Conservation (phyloP, 1,140 invertebrate genomes). For the Anoplophora glabripennis region DNA sequence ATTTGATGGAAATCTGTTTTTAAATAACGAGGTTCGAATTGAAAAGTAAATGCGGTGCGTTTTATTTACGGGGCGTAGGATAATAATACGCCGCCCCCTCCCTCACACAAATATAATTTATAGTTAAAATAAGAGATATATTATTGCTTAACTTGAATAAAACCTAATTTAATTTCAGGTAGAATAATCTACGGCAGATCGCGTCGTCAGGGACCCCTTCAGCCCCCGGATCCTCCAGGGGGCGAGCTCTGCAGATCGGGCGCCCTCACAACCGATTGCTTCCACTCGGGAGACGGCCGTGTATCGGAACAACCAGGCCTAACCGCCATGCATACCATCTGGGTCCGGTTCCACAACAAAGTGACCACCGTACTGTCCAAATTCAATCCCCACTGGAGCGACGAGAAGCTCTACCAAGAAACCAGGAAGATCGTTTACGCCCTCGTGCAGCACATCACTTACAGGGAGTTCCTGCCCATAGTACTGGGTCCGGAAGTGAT, state of each 20-base stretch:
- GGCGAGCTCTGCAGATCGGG: conserved; percentile 61
- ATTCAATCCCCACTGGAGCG: conserved; percentile 83
- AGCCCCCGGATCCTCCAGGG: conserved; percentile 54
- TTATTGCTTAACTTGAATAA: background rate
- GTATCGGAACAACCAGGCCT: conserved; percentile 85
- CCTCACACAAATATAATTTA: background rate
- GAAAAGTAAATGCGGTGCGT: background rate
- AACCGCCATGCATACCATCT: conserved; percentile 82
- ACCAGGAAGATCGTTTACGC: conserved; percentile 78
- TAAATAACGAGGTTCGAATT: background rate
- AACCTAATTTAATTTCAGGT: conserved; percentile 47
- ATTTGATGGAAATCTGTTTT: background rate
- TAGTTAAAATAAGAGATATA: background rate
- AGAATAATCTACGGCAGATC: conserved; percentile 64
- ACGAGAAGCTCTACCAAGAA: conserved; percentile 88
- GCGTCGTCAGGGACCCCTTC: conserved; percentile 54
- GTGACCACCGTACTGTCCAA: conserved; percentile 72
- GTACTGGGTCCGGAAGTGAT: conserved; percentile 68
- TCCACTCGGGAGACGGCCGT: conserved; percentile 73
- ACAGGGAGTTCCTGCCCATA: conserved; percentile 84
- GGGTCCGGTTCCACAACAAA: conserved; percentile 87
- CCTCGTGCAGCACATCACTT: conserved; percentile 83
- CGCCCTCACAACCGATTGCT: conserved; percentile 65
- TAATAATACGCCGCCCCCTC: background rate
- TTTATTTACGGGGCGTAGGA: background rate